Evolutionary conservation across 2,797 vertebrate genomes (phyloP).

Genomic region (Pogonophryne albipinna): DNA sequence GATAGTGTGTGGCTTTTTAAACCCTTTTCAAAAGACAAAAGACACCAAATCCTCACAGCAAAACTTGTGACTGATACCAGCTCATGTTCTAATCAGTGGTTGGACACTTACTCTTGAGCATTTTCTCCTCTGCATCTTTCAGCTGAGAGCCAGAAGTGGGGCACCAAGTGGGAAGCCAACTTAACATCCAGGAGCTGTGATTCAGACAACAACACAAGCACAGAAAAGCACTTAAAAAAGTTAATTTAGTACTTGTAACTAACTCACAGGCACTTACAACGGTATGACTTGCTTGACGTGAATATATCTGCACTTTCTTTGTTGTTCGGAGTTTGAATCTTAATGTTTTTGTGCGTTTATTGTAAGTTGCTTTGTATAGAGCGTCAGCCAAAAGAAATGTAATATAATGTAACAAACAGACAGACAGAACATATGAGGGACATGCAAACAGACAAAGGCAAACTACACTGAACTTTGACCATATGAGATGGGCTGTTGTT

Average conservation of each 20-base stretch:
- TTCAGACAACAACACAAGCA: constrained; percentile 16
- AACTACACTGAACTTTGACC: constrained; percentile 71
- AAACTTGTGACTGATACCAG: not conserved
- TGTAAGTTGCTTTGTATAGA: too few relatives aligned
- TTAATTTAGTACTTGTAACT: too few relatives aligned
- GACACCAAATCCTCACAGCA: not conserved
- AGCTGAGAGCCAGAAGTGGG: constrained; percentile 91
- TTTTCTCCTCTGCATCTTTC: constrained; percentile 93
- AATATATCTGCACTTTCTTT: too few relatives aligned
- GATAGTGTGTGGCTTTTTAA: not conserved
- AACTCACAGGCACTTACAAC: too few relatives aligned
- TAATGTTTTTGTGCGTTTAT: too few relatives aligned
- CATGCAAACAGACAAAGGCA: constrained; percentile 30
- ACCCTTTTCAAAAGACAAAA: not conserved
- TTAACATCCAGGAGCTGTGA: constrained; percentile 88
- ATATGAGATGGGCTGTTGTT: constrained; percentile 39
- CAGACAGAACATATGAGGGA: constrained; percentile 23
- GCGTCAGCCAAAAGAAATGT: too few relatives aligned
- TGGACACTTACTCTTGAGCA: constrained; percentile 91
- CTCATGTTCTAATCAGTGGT: not conserved
- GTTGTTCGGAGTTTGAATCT: too few relatives aligned
- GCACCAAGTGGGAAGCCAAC: constrained; percentile 96
- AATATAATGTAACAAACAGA: not conserved
- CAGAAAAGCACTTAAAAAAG: too few relatives aligned
- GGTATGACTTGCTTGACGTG: too few relatives aligned